Evolutionary conservation across 2,797 vertebrate genomes (phyloP).

Genomic region (Heteromormyrus szaboi): DNA sequence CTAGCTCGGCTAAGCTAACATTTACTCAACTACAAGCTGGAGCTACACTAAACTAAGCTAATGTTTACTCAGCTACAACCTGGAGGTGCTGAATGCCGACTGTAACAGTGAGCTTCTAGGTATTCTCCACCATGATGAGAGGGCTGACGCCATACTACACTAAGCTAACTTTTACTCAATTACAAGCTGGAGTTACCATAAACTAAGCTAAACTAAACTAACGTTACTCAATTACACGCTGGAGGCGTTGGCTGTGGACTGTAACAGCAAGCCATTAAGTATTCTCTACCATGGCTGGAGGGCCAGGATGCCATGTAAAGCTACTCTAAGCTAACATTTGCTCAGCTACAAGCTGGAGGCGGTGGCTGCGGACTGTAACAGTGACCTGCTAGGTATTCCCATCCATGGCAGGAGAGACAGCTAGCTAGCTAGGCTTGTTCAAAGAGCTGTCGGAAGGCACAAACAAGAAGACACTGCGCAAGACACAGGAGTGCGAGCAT

Average conservation of each 20-base stretch:
- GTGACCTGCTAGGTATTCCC: constrained; percentile 50
- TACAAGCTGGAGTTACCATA: background rate
- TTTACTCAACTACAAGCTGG: background rate
- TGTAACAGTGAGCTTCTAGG: constrained; percentile 64
- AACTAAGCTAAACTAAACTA: background rate
- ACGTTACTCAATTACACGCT: constrained; percentile 54
- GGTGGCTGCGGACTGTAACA: constrained; percentile 64
- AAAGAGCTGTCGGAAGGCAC: constrained; percentile 64
- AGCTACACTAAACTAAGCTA: constrained; percentile 28
- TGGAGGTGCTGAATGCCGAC: constrained; percentile 68
- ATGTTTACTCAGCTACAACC: constrained; percentile 50
- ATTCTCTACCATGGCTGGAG: constrained; percentile 25
- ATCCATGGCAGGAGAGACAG: background rate
- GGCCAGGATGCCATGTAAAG: background rate
- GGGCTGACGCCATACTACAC: background rate
- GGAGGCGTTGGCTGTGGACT: constrained; percentile 66
- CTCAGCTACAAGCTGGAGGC: constrained; percentile 39
- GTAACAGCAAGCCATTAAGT: constrained; percentile 64
- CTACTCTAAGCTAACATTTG: background rate
- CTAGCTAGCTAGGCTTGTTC: constrained; percentile 68
- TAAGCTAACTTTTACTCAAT: background rate
- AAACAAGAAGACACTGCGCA: constrained; percentile 47
- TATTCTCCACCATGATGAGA: constrained; percentile 34
- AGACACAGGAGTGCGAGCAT: constrained; percentile 63
- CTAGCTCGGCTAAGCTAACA: background rate